Base-by-base conservation (phyloP, 2,797 vertebrate genomes). In the Rhinogobio ventralis region DNA sequence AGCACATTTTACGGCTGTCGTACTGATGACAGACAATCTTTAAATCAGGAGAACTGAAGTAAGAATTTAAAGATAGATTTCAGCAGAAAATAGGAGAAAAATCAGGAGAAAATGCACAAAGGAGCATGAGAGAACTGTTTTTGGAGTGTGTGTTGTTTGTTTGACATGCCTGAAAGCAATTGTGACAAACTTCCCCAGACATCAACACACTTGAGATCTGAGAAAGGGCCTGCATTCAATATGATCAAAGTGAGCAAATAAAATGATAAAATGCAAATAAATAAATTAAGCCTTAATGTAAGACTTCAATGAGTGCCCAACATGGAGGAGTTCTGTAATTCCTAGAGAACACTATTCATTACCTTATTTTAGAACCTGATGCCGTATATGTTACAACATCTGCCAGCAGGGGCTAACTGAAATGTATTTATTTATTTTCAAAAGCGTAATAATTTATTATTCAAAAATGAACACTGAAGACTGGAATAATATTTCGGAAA, bases 141-240 rank as follows among this genome's bases (percentile, higher is more conserved):
- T 76, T 39, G 49, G 49, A 71, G 69, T 62, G 51, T 53, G 51
- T 81, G 60, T 64, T 77, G 71, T 62, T 87, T 60, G 71, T 62
- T 62, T 69, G 64, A 87, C 45, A 81, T 79, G 66, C 62, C 46
- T 72, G 33, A 68, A 45, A 84, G 82, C 64, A 77, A 77, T 83
- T 83, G 73, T 71, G 55, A 87, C 53, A 84, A 81, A 84, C 71
- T 68, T 76, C 28, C 76, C 25, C 71, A 84, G 55, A 84, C 66
- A 85, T 80, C 45, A 46, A 51, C 79, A 72, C 53, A 66, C 20
- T 49, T 8, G 33, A 81, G 79, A 62, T 84, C 53, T 42, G 10
- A 87, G 33, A 76, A 68, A 87, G 36, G 39, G 15, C 71, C 72
- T 19, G 11, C 23, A 76, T 62, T 71, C 23, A 2, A 36, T 20